phyloP scores from a whole-genome alignment of 2,888 invertebrate genomes.

The Andrena haemorrhoa region DNA sequence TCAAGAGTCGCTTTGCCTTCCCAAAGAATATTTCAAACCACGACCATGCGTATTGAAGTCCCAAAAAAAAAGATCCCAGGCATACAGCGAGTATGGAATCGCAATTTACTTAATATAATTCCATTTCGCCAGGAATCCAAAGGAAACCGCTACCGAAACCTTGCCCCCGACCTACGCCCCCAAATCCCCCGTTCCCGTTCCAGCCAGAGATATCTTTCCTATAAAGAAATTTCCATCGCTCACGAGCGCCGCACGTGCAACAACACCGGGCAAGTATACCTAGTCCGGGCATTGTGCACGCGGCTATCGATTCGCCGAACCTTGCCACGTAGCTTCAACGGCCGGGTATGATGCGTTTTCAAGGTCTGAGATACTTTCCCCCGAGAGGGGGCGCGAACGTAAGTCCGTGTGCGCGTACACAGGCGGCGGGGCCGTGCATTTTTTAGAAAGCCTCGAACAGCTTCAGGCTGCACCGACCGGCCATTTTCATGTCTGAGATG shows the following conservation, averaged over 20 bases:
- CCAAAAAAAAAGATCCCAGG: neutral
- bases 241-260: slow-evolving; percentile 38
- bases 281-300: slow-evolving; percentile 51
- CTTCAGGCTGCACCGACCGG: slow-evolving; percentile 51
- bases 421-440: slow-evolving; percentile 66
- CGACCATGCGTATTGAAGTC: neutral
- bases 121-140: slow-evolving; percentile 42
- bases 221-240: slow-evolving; percentile 67
- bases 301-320: slow-evolving; percentile 64
- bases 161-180: neutral
- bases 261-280: slow-evolving; percentile 34
- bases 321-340: slow-evolving; percentile 42
- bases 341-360: slow-evolving; percentile 70
- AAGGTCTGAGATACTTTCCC: slow-evolving; percentile 75
- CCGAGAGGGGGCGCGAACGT: slow-evolving; percentile 28
- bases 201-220: slow-evolving; percentile 30
- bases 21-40: neutral
- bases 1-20: neutral
- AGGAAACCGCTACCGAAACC: slow-evolving; percentile 37
- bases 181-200: slow-evolving; percentile 6
- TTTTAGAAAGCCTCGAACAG: slow-evolving; percentile 70
- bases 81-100: neutral
- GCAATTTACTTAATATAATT: slow-evolving; percentile 35
- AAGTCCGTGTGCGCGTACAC: slow-evolving; percentile 7
- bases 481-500: slow-evolving; percentile 70